Conservation (phyloP, 30 jellyfish, hydroid and myxozoan species). For the Calvadosia cruxmelitensis region DNA sequence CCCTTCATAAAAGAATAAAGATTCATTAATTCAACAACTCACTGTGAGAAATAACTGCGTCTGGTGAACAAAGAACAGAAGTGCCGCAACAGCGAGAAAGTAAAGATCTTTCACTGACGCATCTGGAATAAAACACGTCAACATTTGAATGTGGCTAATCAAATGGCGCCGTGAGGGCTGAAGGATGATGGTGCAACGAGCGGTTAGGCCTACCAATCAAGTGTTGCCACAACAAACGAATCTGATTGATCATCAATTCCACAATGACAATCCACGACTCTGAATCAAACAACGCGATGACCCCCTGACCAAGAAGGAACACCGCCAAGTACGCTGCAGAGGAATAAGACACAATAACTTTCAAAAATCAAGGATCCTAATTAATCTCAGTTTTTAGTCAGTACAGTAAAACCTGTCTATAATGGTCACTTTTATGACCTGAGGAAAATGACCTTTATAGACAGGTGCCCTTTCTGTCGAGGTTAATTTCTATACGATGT, state of each 20-base stretch:
- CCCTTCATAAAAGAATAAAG: not conserved
- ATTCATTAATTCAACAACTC: slow-evolving; percentile 2
- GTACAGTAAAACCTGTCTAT: too few relatives aligned
- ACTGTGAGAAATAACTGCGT: slow-evolving; percentile 93
- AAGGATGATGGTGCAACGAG: not conserved
- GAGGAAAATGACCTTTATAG: too few relatives aligned
- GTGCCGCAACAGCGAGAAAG: slow-evolving; percentile 91
- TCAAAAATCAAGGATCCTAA: too few relatives aligned
- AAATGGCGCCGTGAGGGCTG: not conserved
- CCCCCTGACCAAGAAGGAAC: slow-evolving; percentile 83
- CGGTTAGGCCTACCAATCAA: slow-evolving; percentile 49
- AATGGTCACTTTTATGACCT: too few relatives aligned
- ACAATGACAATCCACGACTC: slow-evolving; percentile 88
- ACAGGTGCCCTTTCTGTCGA: too few relatives aligned
- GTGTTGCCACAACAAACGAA: slow-evolving; percentile 83
- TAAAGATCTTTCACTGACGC: slow-evolving; percentile 94
- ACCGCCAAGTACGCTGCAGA: slow-evolving; percentile 72
- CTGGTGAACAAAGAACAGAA: slow-evolving; percentile 73
- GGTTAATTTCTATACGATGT: too few relatives aligned
- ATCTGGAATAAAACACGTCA: slow-evolving; percentile 33
- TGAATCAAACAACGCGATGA: slow-evolving; percentile 69
- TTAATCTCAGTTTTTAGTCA: too few relatives aligned
- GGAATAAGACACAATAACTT: too few relatives aligned
- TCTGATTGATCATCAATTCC: slow-evolving; percentile 60
- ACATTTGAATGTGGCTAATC: too few relatives aligned